A percentile compares a stretch with the other conserved stretches of the same genome.
These are phyloP conservation scores for Dolichomitus sp. DNA, from an alignment of 2,888 invertebrate species.

Conservation along the genomic window DNA sequence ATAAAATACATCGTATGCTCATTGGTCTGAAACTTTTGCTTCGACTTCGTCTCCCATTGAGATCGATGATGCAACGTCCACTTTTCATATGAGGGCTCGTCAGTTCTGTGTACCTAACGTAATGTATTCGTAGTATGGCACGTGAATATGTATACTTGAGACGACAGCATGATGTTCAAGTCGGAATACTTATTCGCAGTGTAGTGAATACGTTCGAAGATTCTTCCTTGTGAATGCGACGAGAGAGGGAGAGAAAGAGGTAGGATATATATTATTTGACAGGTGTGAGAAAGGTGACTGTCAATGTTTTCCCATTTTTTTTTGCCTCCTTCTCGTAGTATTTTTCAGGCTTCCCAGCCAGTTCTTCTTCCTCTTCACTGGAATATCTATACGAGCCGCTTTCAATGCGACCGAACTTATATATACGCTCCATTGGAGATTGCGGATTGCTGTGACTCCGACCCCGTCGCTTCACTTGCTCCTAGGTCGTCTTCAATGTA, in stretches of 20 bases:
- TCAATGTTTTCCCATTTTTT: constrained; percentile 19
- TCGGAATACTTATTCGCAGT: constrained; percentile 9
- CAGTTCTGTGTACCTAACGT: neutral
- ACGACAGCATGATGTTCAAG: neutral
- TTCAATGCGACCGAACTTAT: constrained; percentile 35
- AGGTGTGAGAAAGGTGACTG: constrained; percentile 32
- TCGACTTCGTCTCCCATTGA: neutral
- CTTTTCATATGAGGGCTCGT: constrained; percentile 8
- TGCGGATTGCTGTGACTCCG: constrained; percentile 12
- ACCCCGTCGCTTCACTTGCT: constrained; percentile 30
- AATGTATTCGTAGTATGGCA: constrained; percentile 12
- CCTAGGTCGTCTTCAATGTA: neutral
- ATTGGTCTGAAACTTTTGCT: neutral
- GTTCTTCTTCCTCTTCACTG: neutral
- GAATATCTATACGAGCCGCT: constrained; percentile 28
- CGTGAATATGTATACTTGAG: neutral
- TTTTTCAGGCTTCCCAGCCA: neutral
- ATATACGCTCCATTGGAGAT: constrained; percentile 51
- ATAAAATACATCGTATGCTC: neutral
- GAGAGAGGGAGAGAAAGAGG: constrained; percentile 4
- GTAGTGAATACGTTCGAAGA: neutral
- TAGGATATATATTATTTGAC: constrained; percentile 39
- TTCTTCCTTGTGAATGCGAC: neutral
- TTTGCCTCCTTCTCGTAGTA: neutral
- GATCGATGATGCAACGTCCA: neutral